phyloP scores from a whole-genome alignment of 2,888 invertebrate genomes.

The Chaetoderma sp. region DNA sequence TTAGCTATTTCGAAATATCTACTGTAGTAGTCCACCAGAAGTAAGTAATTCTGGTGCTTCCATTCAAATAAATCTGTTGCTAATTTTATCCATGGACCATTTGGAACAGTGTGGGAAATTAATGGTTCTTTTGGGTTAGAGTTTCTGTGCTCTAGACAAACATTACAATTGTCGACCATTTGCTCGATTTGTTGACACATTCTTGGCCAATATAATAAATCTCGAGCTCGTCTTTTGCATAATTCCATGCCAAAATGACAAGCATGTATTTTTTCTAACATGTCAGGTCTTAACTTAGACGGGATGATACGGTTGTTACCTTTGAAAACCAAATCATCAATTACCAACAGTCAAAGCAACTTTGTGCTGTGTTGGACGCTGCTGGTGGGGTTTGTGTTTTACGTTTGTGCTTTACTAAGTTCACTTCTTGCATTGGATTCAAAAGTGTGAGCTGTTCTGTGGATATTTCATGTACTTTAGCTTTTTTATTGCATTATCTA shows the following conservation, averaged over 20 bases:
- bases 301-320: conserved; percentile 9
- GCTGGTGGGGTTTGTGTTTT: too few species aligned
- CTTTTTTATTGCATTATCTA: too few species aligned
- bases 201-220: conserved; percentile 37
- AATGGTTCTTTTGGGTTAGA: conserved; percentile 27
- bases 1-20: conserved; percentile 31
- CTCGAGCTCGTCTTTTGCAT: conserved; percentile 25
- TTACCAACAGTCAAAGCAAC: conserved; percentile 2
- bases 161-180: conserved; percentile 22
- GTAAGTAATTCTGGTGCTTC: conserved; percentile 23
- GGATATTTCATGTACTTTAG: too few species aligned
- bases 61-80: conserved; percentile 29
- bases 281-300: conserved; percentile 4
- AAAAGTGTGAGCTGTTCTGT: too few species aligned
- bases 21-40: conserved; percentile 36
- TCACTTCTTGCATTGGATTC: too few species aligned
- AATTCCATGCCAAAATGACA: conserved; percentile 38
- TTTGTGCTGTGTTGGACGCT: too few species aligned
- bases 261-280: conserved; percentile 19
- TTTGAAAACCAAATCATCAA: conserved; percentile 4
- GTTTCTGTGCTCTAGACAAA: conserved; percentile 24
- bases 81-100: conserved; percentile 25
- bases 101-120: conserved; percentile 16
- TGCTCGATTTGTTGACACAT: conserved; percentile 30
- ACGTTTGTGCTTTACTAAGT: too few species aligned